These are phyloP conservation scores for Eretmochelys imbricata DNA, from an alignment of 2,113 vertebrate genomes.

Conservation along the genomic window DNA sequence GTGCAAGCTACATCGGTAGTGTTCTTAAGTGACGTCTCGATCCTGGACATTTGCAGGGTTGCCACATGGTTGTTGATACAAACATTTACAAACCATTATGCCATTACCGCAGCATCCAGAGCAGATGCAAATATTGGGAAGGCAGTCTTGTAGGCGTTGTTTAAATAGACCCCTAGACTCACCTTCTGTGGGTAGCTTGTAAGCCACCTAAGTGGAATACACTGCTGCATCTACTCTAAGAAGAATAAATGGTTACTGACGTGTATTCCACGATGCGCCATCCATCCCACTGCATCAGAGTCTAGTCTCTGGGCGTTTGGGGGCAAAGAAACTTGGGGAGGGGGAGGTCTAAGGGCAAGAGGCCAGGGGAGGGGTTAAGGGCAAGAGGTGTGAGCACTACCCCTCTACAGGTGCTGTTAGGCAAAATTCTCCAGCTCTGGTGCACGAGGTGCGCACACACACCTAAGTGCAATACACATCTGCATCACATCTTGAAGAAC, in stretches of 20 bases:
- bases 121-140: neutral
- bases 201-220: neutral
- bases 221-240: neutral
- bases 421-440: neutral
- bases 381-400: neutral
- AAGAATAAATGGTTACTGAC: neutral
- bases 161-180: neutral
- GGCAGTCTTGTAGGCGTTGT: neutral
- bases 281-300: neutral
- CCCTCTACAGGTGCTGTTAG: neutral
- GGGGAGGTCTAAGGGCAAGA: fast-evolving
- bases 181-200: neutral
- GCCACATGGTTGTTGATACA: neutral
- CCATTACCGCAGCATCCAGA: neutral
- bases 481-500: neutral
- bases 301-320: neutral
- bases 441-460: neutral
- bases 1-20: neutral
- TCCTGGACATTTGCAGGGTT: neutral
- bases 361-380: neutral
- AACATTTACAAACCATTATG: neutral
- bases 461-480: neutral
- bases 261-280: neutral
- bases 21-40: neutral
- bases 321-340: neutral